These are phyloP conservation scores for Oscheius onirici DNA, from an alignment of 2,888 invertebrate genomes.

Conservation along the genomic window DNA sequence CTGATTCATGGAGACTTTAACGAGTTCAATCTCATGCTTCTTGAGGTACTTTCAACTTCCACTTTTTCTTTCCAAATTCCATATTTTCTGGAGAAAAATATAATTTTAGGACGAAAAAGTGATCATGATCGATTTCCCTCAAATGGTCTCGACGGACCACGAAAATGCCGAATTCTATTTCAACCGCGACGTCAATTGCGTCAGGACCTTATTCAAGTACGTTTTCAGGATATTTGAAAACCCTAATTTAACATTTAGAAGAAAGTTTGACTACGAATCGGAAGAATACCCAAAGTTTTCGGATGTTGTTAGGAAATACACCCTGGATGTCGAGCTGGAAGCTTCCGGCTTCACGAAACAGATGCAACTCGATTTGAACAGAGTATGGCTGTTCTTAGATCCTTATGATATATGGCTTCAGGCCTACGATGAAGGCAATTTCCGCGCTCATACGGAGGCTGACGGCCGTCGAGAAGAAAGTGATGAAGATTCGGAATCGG, in stretches of 20 bases:
- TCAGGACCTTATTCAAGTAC: conserved; percentile 77
- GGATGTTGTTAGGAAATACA: conserved; percentile 77
- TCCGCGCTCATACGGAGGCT: conserved; percentile 61
- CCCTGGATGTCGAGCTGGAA: conserved; percentile 86
- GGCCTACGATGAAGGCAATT: conserved; percentile 69
- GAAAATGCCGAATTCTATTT: conserved; percentile 90
- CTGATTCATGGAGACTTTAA: conserved; percentile 99
- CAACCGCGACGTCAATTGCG: conserved; percentile 91
- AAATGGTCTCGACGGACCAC: conserved; percentile 96
- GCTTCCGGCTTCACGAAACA: conserved; percentile 89
- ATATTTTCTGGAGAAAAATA: too few species aligned
- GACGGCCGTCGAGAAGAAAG: conserved; percentile 25
- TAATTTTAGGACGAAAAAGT: conserved; percentile 78
- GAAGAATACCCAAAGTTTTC: conserved; percentile 74
- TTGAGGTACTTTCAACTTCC: conserved; percentile 36
- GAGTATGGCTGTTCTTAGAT: conserved; percentile 36
- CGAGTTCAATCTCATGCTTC: conserved; percentile 93
- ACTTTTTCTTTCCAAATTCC: too few species aligned
- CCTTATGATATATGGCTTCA: conserved; percentile 24
- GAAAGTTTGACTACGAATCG: conserved; percentile 88
- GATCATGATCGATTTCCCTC: conserved; percentile 95
- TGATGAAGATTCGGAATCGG: neutral
- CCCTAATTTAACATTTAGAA: conserved; percentile 79
- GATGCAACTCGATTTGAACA: conserved; percentile 68
- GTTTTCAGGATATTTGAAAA: neutral